phyloP scores from a whole-genome alignment of 2,113 vertebrate species.

The Neomonachus schauinslandi region DNA sequence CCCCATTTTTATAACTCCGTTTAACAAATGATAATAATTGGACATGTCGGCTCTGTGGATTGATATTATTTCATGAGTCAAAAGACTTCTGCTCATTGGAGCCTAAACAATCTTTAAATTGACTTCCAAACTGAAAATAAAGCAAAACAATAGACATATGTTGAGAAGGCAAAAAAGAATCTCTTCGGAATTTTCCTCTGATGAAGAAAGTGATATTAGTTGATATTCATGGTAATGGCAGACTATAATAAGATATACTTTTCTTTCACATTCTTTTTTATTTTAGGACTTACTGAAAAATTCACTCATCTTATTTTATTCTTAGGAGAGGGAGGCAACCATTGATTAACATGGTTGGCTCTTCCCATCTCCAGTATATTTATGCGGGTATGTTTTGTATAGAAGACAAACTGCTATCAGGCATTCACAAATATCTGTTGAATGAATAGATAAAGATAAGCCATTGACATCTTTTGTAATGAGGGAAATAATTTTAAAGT shows the following conservation, averaged over 20 bases:
- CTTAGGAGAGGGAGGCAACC: neutral
- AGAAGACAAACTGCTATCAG: neutral
- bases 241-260: neutral
- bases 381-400: slow-evolving; percentile 24
- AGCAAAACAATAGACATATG: slow-evolving; percentile 62
- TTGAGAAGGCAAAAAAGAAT: slow-evolving; percentile 39
- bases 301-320: slow-evolving; percentile 50
- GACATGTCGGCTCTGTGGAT: neutral
- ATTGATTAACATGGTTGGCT: slow-evolving; percentile 26
- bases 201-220: slow-evolving; percentile 61
- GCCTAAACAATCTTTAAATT: slow-evolving; percentile 37
- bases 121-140: slow-evolving; percentile 45
- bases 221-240: slow-evolving; percentile 47
- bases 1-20: neutral
- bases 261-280: slow-evolving; percentile 13
- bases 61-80: neutral
- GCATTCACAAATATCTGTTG: neutral
- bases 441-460: neutral
- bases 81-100: slow-evolving; percentile 49
- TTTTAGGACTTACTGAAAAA: neutral
- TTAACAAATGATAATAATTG: neutral
- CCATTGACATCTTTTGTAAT: neutral
- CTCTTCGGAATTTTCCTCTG: neutral
- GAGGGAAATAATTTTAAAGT: neutral
- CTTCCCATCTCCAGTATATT: slow-evolving; percentile 17